phyloP scores from a whole-genome alignment of 2,113 vertebrate genomes.

The Tympanuchus pallidicinctus region DNA sequence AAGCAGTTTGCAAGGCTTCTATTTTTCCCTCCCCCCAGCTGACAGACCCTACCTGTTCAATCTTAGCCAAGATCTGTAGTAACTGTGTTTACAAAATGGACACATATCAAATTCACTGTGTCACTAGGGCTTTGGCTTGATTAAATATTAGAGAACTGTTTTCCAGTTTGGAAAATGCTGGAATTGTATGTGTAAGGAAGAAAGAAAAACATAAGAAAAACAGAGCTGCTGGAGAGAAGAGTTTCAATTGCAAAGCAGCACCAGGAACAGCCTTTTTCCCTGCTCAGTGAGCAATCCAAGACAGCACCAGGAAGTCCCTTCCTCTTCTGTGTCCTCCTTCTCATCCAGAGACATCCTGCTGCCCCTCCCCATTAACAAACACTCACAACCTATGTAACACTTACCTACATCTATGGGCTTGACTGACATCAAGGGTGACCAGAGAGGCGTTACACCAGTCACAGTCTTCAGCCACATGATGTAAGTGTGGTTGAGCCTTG shows the following conservation, averaged over 20 bases:
- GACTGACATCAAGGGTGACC: slow-evolving; percentile 73
- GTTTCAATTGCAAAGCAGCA: not conserved
- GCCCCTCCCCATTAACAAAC: not conserved
- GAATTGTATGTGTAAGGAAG: not conserved
- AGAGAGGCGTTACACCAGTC: not conserved
- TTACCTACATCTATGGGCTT: slow-evolving; percentile 75
- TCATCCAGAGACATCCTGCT: not conserved
- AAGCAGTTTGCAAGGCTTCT: not conserved
- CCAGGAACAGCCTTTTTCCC: not conserved
- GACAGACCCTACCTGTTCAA: not conserved
- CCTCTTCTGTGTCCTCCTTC: not conserved
- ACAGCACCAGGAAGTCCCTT: not conserved
- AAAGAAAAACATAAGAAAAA: not conserved
- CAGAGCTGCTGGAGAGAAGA: not conserved
- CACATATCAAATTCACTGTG: not conserved
- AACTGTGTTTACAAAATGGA: not conserved
- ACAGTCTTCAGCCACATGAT: slow-evolving; percentile 75
- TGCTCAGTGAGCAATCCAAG: not conserved
- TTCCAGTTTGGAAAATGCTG: not conserved
- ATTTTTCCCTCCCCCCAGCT: not conserved
- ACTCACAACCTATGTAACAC: not conserved
- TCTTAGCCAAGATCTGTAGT: not conserved
- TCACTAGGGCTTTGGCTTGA: not conserved
- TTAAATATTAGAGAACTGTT: not conserved
- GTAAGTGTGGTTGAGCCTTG: slow-evolving; percentile 47